Evolutionary conservation across 1,140 invertebrate species (phyloP).

Genomic region (Hydropsyche tenuis): DNA sequence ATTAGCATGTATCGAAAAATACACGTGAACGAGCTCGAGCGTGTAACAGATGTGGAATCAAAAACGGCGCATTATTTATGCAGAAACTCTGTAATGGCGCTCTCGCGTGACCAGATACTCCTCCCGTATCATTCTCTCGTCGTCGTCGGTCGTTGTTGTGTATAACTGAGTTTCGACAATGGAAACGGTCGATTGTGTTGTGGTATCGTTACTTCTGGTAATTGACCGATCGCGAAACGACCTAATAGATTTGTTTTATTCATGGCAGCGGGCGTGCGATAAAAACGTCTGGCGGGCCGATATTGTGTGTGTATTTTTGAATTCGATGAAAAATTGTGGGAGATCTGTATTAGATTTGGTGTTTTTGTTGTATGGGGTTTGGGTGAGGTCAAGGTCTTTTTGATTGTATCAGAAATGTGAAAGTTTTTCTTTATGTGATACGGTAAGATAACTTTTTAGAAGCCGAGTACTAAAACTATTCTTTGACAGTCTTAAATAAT

Average conservation of each 20-base stretch:
- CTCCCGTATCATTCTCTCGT: not conserved
- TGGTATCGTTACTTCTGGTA: not conserved
- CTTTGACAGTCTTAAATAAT: too few relatives aligned
- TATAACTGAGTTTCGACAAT: too few relatives aligned
- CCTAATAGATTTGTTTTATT: slow-evolving; percentile 27
- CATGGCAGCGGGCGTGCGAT: not conserved
- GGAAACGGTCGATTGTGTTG: too few relatives aligned
- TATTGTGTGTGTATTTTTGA: too few relatives aligned
- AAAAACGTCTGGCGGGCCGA: not conserved
- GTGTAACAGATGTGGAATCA: slow-evolving; percentile 32
- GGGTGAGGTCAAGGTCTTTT: too few relatives aligned
- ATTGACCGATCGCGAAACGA: slow-evolving; percentile 12
- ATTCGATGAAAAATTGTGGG: too few relatives aligned
- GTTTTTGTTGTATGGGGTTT: too few relatives aligned
- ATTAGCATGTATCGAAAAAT: not conserved
- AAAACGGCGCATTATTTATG: slow-evolving; percentile 36
- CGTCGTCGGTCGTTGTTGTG: not conserved
- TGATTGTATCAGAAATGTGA: too few relatives aligned
- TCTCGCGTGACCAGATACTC: slow-evolving; percentile 39
- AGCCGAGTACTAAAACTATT: too few relatives aligned
- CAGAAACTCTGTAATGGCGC: slow-evolving; percentile 36
- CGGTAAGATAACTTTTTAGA: too few relatives aligned
- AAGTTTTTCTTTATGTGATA: too few relatives aligned
- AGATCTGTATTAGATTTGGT: too few relatives aligned
- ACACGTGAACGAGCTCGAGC: slow-evolving; percentile 13